Base-by-base conservation (phyloP, 2,888 invertebrate genomes). In the Mesoligia furuncula region DNA sequence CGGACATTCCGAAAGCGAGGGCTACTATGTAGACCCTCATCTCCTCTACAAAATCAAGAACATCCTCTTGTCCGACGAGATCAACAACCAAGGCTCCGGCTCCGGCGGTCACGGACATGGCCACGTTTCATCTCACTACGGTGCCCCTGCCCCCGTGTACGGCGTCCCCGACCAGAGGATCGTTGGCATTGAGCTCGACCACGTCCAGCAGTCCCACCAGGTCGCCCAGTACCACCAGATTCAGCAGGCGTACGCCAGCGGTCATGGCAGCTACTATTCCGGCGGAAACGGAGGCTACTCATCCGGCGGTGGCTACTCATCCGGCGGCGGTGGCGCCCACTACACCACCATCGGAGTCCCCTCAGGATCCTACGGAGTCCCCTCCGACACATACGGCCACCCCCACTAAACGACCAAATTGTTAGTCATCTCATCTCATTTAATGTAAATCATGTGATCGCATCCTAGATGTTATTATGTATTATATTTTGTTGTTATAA, bases 151-250 rank as follows among this genome's bases (percentile, higher is more conserved):
- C 57, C 97, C 98, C 9, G 97, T 97, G 65, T 98, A 98, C 93
- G 98, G 98, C 83, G 98, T 97, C 1, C 98, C 98, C 74, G 85
- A 95, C 0, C 97, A 97, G 70, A 97, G 98, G 85, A 98, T 98
- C 83, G 98, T 98, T 79, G 98, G 98, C 80, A 98, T 98, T 90
- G 98, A 98, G 94, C 97, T 98, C 80, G 98, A 98, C 91, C 98
- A 98, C 84, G 98, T 98, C 90, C 98, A 98, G 92, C 98, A 98
- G 91, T 98, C 98, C 85, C 98, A 98, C 94, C 98, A 98, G 94
- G 98, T 98, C 57, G 98, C 98, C 48, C 98, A 98, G 93, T 98
- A 98, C 97, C 97, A 98, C 92, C 98, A 98, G 93, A 97, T 98
- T 84, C 97, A 97, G 80, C 97, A 98, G 85, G 97, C 97, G 80